Evolutionary conservation across 2,888 invertebrate species (phyloP).

Genomic region (Atrina japonica): DNA sequence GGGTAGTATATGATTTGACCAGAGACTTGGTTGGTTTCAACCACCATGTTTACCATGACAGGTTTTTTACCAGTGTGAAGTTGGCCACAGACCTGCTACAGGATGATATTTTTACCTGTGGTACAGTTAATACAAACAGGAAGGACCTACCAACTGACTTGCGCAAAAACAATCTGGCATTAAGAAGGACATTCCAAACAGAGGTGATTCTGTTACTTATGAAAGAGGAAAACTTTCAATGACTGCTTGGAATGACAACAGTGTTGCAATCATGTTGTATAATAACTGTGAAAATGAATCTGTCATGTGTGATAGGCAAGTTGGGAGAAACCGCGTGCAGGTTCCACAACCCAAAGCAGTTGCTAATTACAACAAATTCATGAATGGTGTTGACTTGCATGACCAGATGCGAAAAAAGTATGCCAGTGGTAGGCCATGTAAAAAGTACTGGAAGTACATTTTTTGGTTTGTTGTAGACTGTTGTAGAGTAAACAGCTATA

Average conservation of each 20-base stretch:
- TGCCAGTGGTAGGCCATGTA: conserved; percentile 5
- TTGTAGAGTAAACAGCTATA: not conserved
- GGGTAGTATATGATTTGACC: not conserved
- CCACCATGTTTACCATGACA: conserved; percentile 1
- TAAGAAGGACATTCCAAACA: not conserved
- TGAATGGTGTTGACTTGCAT: conserved; percentile 26
- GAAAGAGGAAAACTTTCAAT: not conserved
- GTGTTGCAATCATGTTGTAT: not conserved
- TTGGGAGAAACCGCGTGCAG: not conserved
- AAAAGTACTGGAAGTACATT: conserved; percentile 8
- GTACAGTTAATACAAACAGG: not conserved
- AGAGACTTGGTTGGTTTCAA: conserved; percentile 2
- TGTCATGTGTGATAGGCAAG: not conserved
- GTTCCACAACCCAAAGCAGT: conserved; percentile 16
- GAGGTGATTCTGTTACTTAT: not conserved
- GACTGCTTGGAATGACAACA: conserved; percentile 7
- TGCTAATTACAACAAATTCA: not conserved
- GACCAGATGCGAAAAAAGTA: conserved; percentile 21
- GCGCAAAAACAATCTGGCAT: too few species aligned
- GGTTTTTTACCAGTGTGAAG: not conserved
- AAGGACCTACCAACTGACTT: not conserved
- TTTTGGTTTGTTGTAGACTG: conserved; percentile 1
- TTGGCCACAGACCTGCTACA: not conserved
- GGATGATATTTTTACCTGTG: not conserved
- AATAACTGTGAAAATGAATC: not conserved